Evolutionary conservation across 2,888 invertebrate genomes (phyloP).

Genomic region (Quadroppia sp.): DNA sequence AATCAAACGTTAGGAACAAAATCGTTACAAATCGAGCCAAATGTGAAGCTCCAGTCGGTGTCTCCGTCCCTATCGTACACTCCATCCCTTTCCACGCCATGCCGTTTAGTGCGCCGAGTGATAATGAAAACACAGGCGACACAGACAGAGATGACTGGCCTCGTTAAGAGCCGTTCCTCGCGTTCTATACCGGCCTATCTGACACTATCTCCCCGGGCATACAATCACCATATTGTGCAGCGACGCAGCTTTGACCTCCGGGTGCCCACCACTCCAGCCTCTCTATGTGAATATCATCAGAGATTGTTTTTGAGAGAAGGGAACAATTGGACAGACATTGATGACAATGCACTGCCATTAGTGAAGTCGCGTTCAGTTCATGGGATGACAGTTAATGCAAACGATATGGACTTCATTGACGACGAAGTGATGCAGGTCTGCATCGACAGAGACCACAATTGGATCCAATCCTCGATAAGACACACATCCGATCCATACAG

Average conservation of each 20-base stretch:
- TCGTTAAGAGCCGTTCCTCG: slow-evolving; percentile 54
- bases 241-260: slow-evolving; percentile 25
- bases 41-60: slow-evolving; percentile 3
- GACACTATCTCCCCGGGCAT: slow-evolving; percentile 46
- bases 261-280: slow-evolving; percentile 10
- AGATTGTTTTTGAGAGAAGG: background rate
- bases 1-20: background rate
- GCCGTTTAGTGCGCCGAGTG: slow-evolving; percentile 39
- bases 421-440: slow-evolving; percentile 33
- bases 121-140: slow-evolving; percentile 86
- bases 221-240: slow-evolving; percentile 8
- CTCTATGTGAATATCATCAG: slow-evolving; percentile 28
- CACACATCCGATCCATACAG: background rate
- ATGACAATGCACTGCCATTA: slow-evolving; percentile 4
- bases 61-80: slow-evolving; percentile 34
- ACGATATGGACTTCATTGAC: slow-evolving; percentile 8
- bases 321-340: background rate
- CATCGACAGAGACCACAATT: slow-evolving; percentile 4
- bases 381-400: slow-evolving; percentile 6
- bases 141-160: slow-evolving; percentile 70
- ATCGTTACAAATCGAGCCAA: background rate
- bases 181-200: slow-evolving; percentile 58
- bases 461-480: no score
- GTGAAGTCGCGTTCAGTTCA: slow-evolving; percentile 25
- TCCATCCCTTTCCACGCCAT: slow-evolving; percentile 13